Conservation (phyloP, 2,888 invertebrate species). For the Dastarcus helophoroides region DNA sequence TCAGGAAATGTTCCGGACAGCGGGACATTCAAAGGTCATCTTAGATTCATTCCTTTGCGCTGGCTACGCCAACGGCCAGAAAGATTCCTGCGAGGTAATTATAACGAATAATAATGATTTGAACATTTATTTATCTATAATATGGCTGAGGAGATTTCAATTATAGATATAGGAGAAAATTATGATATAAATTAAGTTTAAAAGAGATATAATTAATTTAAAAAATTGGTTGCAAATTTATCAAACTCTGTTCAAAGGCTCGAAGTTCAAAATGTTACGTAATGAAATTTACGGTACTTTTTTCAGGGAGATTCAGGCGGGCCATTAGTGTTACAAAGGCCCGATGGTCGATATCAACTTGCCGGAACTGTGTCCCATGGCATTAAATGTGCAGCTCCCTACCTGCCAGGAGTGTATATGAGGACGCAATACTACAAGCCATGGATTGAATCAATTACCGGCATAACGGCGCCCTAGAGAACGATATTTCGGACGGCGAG, state of each 20-base stretch:
- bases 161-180: too few species aligned
- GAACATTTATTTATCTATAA: too few species aligned
- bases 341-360: constrained; percentile 76
- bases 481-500: too few species aligned
- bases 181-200: too few species aligned
- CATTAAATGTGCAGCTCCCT: constrained; percentile 88
- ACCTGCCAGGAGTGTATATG: constrained; percentile 89
- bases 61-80: constrained; percentile 83
- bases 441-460: constrained; percentile 81
- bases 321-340: constrained; percentile 70
- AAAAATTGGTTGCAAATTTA: too few species aligned
- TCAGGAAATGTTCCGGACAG: constrained; percentile 88
- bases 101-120: too few species aligned
- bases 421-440: constrained; percentile 83
- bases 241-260: too few species aligned
- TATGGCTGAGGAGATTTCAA: too few species aligned
- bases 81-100: constrained; percentile 84
- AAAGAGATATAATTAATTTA: too few species aligned
- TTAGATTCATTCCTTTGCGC: constrained; percentile 82
- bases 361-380: constrained; percentile 90
- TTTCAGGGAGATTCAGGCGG: constrained; percentile 86
- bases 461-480: too few species aligned
- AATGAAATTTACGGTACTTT: too few species aligned
- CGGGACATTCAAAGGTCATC: constrained; percentile 79
- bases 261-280: too few species aligned